Conservation (phyloP, 2,888 invertebrate genomes). For the Microctonus brassicae region DNA sequence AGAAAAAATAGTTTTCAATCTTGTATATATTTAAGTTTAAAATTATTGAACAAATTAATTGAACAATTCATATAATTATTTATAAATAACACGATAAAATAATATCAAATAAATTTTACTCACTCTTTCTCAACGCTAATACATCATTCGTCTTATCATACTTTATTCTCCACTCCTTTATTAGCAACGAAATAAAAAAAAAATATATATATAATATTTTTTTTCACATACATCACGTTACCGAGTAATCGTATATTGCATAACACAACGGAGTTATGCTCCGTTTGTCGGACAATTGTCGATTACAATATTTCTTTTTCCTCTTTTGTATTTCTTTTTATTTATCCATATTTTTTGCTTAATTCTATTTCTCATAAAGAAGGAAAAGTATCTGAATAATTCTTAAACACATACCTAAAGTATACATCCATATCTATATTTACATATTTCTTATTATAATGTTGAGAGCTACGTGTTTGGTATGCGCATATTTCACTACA, state of each 20-base stretch:
- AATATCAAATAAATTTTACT: background rate
- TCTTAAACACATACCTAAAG: background rate
- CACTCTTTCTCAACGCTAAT: background rate
- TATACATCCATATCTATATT: background rate
- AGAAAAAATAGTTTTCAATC: too few species aligned
- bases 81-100: background rate
- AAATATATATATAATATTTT: background rate
- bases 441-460: background rate
- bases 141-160: background rate
- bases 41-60: background rate
- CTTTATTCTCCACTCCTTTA: background rate
- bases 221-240: background rate
- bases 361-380: background rate
- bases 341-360: background rate
- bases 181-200: background rate
- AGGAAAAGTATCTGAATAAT: background rate
- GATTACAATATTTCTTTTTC: background rate
- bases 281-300: background rate
- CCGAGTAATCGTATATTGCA: background rate
- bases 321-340: background rate
- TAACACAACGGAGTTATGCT: background rate
- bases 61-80: background rate
- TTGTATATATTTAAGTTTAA: too few species aligned
- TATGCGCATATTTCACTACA: constrained; percentile 23
- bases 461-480: constrained; percentile 12